Evolutionary conservation across 1,140 invertebrate species (phyloP).

Genomic region (Drosophila micromelanica): DNA sequence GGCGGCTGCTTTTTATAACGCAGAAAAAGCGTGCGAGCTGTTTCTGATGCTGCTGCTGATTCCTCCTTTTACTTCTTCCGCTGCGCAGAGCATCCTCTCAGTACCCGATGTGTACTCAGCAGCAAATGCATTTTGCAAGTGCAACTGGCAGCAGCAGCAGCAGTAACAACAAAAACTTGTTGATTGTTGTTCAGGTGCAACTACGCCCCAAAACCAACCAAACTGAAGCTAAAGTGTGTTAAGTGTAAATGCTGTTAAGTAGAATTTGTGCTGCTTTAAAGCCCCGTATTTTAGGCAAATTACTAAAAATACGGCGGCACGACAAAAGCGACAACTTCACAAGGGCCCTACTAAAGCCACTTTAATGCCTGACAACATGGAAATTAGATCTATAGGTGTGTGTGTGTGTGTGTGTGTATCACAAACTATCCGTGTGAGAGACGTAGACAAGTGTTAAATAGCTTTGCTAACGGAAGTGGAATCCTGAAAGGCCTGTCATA

Average conservation of each 20-base stretch:
- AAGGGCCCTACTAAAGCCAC: constrained; percentile 5
- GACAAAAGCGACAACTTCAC: constrained; percentile 14
- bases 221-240: constrained; percentile 48
- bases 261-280: constrained; percentile 38
- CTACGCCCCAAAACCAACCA: constrained; percentile 4
- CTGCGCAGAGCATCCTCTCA: constrained; percentile 35
- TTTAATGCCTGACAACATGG: constrained; percentile 33
- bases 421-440: neutral
- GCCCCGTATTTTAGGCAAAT: constrained; percentile 22
- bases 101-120: constrained; percentile 35
- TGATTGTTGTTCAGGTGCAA: constrained; percentile 59
- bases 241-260: constrained; percentile 50
- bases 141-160: constrained; percentile 25
- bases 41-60: neutral
- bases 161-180: constrained; percentile 59
- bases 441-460: constrained; percentile 28
- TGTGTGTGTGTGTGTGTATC: neutral
- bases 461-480: constrained; percentile 30
- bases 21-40: constrained; percentile 39
- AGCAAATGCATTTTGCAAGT: constrained; percentile 58
- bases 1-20: constrained; percentile 32
- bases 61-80: constrained; percentile 52
- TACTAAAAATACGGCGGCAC: constrained; percentile 24
- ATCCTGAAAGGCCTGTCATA: constrained; percentile 12
- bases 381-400: constrained; percentile 30